Conservation (phyloP, 2,113 vertebrate species). For the Sphyrna mokarran region DNA sequence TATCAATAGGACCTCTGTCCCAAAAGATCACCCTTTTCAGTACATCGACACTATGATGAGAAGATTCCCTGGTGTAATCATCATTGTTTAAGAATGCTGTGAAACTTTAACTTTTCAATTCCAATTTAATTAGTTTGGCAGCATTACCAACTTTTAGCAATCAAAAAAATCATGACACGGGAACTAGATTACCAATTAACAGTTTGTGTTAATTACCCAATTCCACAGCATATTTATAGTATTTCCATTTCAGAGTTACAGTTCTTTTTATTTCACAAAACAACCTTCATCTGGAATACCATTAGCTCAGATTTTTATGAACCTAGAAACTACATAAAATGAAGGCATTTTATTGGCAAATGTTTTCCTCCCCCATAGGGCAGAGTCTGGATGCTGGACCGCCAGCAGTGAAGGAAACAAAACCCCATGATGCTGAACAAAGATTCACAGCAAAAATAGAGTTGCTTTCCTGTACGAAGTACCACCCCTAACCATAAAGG, state of each 20-base stretch:
- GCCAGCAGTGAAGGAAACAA: not conserved
- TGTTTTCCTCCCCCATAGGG: not conserved
- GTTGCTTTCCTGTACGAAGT: not conserved
- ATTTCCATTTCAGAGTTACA: not conserved
- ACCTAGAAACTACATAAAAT: not conserved
- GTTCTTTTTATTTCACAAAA: not conserved
- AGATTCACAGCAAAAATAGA: not conserved
- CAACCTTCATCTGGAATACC: not conserved
- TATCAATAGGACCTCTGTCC: not conserved
- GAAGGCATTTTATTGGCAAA: not conserved
- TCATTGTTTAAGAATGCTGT: not conserved
- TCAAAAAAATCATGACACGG: not conserved
- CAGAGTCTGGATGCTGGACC: not conserved
- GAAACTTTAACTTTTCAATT: not conserved
- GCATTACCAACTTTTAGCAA: not conserved
- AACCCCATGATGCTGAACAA: not conserved
- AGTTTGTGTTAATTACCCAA: not conserved
- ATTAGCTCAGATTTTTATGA: not conserved
- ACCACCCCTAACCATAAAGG: too few species aligned
- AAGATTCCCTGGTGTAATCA: not conserved
- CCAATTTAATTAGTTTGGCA: conserved; percentile 23
- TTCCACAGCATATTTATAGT: not conserved
- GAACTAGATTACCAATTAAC: not conserved
- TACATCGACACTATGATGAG: not conserved
- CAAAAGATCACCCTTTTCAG: not conserved